These are phyloP conservation scores for Reticulitermes lucifugus DNA, from an alignment of 2,888 invertebrate species.

Conservation along the genomic window DNA sequence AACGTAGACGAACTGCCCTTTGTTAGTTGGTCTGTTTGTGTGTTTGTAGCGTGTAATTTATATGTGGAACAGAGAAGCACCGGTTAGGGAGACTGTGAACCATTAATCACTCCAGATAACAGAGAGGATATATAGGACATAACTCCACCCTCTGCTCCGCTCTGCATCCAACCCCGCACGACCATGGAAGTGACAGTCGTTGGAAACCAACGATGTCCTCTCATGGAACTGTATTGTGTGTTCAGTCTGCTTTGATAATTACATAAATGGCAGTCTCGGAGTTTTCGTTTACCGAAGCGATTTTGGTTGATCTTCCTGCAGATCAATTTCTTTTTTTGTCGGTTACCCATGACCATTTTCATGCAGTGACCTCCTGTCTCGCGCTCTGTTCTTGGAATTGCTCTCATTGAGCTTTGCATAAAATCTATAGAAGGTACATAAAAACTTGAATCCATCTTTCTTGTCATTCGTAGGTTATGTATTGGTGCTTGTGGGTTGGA, in stretches of 20 bases:
- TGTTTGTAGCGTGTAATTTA: constrained; percentile 42
- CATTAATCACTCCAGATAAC: constrained; percentile 37
- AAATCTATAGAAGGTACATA: too few relatives aligned
- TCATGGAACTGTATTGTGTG: background rate
- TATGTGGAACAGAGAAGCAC: constrained; percentile 31
- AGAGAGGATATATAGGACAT: constrained; percentile 25
- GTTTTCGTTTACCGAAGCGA: too few relatives aligned
- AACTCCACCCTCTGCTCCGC: background rate
- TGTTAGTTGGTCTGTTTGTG: background rate
- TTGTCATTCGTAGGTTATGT: too few relatives aligned
- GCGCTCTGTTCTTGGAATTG: too few relatives aligned
- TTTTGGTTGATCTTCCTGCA: too few relatives aligned
- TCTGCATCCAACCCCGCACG: background rate
- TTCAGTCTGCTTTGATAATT: background rate
- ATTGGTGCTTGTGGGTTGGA: too few relatives aligned
- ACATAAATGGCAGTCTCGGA: background rate
- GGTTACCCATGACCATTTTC: too few relatives aligned
- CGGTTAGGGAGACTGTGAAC: constrained; percentile 22
- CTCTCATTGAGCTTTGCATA: too few relatives aligned
- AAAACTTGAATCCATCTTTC: too few relatives aligned
- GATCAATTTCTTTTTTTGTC: too few relatives aligned
- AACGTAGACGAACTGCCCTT: background rate
- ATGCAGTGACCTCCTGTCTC: too few relatives aligned
- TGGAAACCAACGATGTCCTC: constrained; percentile 4
- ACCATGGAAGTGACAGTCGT: background rate